phyloP scores from a whole-genome alignment of 37 sponge, comb jelly and placozoan genomes.

The Cladorhizidae sp. region DNA sequence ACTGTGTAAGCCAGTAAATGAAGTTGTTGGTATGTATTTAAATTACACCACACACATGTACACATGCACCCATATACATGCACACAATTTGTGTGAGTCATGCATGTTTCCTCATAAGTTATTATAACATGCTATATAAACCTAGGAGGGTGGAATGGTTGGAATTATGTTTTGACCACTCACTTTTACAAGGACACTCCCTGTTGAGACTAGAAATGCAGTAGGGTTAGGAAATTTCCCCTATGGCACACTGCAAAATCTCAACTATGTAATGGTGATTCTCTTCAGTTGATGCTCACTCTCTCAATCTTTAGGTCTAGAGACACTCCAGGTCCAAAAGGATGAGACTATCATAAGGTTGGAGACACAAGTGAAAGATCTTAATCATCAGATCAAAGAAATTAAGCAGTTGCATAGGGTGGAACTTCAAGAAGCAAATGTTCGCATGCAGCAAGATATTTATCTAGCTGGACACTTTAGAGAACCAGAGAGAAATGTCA shows the following conservation, averaged over 20 bases:
- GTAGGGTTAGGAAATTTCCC: not conserved
- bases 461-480: conserved; percentile 47
- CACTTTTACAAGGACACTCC: too few species aligned
- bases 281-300: not conserved
- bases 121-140: too few species aligned
- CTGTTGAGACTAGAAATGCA: not conserved
- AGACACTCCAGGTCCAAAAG: conserved; percentile 51
- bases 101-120: too few species aligned
- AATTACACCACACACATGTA: too few species aligned
- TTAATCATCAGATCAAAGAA: conserved; percentile 16
- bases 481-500: not conserved
- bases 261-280: too few species aligned
- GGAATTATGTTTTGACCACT: too few species aligned
- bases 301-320: conserved; percentile 44
- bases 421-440: conserved; percentile 49
- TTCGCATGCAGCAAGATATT: conserved; percentile 68
- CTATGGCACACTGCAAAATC: not conserved
- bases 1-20: too few species aligned
- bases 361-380: conserved; percentile 23
- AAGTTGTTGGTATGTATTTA: too few species aligned
- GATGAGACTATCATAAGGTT: conserved; percentile 52
- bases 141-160: too few species aligned
- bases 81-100: too few species aligned
- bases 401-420: conserved; percentile 47
- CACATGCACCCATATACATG: too few species aligned